Conservation (phyloP, 2,888 invertebrate species). For the Melitaea athalia region DNA sequence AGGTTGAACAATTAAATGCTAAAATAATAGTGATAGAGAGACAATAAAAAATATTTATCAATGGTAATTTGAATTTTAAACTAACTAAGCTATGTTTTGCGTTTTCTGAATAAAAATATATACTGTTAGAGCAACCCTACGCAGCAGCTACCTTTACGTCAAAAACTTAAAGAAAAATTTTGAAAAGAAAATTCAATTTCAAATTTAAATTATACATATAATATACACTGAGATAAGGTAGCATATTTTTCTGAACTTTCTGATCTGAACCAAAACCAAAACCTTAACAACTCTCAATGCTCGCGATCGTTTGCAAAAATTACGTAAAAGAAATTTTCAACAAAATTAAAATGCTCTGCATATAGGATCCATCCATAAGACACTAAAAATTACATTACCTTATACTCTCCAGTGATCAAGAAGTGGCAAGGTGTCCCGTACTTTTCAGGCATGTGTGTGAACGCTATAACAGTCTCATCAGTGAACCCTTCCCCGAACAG, state of each 20-base stretch:
- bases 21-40: not conserved
- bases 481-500: slow-evolving; percentile 68
- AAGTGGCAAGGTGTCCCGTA: slow-evolving; percentile 57
- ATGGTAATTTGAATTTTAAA: not conserved
- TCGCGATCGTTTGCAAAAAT: no score
- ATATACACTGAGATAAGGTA: no score
- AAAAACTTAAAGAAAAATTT: no score
- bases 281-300: no score
- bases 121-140: no score
- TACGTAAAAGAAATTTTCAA: no score
- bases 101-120: not conserved
- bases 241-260: no score
- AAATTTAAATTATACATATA: no score
- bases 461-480: slow-evolving; percentile 59
- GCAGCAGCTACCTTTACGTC: no score
- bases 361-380: not conserved
- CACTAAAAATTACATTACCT: slow-evolving; percentile 47
- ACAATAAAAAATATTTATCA: not conserved
- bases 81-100: not conserved
- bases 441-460: slow-evolving; percentile 57
- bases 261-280: no score
- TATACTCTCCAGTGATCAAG: slow-evolving; percentile 56
- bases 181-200: no score
- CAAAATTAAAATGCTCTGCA: no score
- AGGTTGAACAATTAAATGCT: not conserved